Conservation (phyloP, 2,113 vertebrate species). For the Leucopternis melanops region DNA sequence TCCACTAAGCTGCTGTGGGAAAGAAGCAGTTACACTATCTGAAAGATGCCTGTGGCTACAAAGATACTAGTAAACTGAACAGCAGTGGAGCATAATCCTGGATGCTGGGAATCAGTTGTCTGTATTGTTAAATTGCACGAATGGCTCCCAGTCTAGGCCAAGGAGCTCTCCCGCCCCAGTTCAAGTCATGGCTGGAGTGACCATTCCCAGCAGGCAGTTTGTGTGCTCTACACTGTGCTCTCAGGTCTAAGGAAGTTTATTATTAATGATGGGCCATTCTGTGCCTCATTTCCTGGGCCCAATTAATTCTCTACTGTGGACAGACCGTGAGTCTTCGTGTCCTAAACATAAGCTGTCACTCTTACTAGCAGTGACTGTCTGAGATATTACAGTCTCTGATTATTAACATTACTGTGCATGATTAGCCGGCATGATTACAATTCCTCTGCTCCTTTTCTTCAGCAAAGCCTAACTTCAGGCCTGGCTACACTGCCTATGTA, state of each 20-base stretch:
- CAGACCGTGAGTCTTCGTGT: not conserved
- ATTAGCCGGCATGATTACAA: not conserved
- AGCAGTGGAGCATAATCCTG: not conserved
- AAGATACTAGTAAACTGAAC: not conserved
- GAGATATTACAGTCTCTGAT: not conserved
- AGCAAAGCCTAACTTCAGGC: not conserved
- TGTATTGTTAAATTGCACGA: not conserved
- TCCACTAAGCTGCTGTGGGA: not conserved
- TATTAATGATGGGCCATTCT: not conserved
- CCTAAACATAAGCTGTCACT: not conserved
- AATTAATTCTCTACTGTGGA: not conserved
- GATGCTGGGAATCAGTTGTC: not conserved
- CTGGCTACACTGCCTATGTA: not conserved
- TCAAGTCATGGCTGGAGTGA: not conserved
- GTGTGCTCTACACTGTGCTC: rapidly evolving
- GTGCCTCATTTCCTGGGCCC: not conserved
- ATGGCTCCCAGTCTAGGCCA: not conserved
- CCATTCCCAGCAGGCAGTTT: not conserved
- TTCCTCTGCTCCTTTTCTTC: not conserved
- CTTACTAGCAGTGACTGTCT: not conserved
- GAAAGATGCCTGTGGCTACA: not conserved
- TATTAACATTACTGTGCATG: not conserved
- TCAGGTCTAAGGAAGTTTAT: not conserved
- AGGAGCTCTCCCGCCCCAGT: not conserved
- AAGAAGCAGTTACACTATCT: not conserved